phyloP scores from a whole-genome alignment of 2,113 vertebrate species.

The Pedetes capensis region DNA sequence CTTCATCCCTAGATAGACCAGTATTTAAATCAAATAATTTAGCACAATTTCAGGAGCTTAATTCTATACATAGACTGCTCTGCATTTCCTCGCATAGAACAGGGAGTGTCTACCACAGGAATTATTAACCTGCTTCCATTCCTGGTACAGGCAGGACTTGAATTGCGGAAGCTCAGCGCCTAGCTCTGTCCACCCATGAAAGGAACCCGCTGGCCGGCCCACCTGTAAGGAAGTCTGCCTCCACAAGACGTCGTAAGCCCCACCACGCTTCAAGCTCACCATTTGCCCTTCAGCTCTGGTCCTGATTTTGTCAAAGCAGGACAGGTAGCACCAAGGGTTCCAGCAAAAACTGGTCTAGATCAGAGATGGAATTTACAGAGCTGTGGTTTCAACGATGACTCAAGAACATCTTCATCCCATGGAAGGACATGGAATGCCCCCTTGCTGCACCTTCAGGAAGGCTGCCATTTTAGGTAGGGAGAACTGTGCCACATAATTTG shows the following conservation, averaged over 20 bases:
- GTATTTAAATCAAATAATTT: constrained; percentile 77
- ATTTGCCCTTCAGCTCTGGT: too few species aligned
- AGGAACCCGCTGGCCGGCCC: not conserved
- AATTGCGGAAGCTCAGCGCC: not conserved
- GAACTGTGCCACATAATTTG: rapidly evolving
- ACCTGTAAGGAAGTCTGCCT: not conserved
- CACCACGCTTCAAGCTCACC: rapidly evolving
- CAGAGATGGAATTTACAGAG: not conserved
- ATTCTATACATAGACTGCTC: constrained; percentile 37
- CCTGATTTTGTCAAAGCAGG: not conserved
- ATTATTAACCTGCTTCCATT: not conserved
- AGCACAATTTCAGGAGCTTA: constrained; percentile 69
- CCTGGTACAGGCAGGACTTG: not conserved
- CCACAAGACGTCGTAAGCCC: not conserved
- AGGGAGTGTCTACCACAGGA: not conserved
- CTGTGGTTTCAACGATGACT: not conserved
- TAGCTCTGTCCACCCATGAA: not conserved
- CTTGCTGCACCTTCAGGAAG: not conserved
- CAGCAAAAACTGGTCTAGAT: not conserved
- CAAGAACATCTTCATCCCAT: not conserved
- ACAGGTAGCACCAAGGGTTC: not conserved
- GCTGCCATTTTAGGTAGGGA: not conserved
- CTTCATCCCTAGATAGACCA: constrained; percentile 66
- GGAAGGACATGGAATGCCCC: not conserved
- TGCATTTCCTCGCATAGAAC: not conserved